A percentile compares a stretch with the other conserved stretches of the same genome.
phyloP scores from a whole-genome alignment of 1,140 invertebrate genomes.

The Camponotus floridanus region DNA sequence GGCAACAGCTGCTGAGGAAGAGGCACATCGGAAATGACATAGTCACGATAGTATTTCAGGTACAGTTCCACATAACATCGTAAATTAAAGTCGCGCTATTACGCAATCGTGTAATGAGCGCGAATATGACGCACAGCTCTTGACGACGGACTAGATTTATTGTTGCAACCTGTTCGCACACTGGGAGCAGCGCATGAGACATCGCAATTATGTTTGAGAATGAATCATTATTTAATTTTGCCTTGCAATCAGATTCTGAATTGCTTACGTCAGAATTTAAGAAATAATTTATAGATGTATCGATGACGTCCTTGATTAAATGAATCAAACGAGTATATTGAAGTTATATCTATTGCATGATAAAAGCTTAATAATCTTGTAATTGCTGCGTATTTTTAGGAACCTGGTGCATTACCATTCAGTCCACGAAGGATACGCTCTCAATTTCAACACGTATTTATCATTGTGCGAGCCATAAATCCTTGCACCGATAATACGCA shows the following conservation, averaged over 20 bases:
- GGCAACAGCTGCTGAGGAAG: constrained; percentile 96
- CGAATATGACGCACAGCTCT: constrained; percentile 7
- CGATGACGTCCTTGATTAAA: not conserved
- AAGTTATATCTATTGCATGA: not conserved
- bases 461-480: constrained; percentile 95
- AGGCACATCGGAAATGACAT: constrained; percentile 98
- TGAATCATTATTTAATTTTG: constrained; percentile 42
- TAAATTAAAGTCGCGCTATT: constrained; percentile 26
- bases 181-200: not conserved
- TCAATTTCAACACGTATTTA: constrained; percentile 99
- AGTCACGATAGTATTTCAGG: constrained; percentile 98
- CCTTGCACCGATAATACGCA: constrained; percentile 96
- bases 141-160: constrained; percentile 21
- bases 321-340: not conserved
- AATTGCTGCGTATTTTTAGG: constrained; percentile 82
- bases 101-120: constrained; percentile 25
- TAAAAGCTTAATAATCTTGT: not conserved
- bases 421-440: constrained; percentile 97
- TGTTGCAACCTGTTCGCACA: not conserved
- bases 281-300: not conserved
- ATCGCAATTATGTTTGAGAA: not conserved
- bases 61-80: constrained; percentile 46
- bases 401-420: constrained; percentile 97
- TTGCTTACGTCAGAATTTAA: not conserved
- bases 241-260: not conserved